Conservation (phyloP, 1,140 invertebrate species). For the Nasonia giraulti region DNA sequence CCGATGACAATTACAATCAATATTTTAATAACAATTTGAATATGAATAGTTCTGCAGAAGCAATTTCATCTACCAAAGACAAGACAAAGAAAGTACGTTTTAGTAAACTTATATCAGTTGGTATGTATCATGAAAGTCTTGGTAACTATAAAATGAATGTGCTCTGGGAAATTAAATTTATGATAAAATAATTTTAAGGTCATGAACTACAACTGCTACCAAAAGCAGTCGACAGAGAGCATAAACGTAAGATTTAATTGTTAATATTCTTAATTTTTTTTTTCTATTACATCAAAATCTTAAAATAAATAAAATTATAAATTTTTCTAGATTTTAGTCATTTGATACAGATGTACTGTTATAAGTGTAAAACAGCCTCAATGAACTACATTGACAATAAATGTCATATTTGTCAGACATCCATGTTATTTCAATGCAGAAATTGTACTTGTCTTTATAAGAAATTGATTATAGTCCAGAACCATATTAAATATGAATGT, state of each 20-base stretch:
- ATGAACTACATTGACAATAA: constrained; percentile 2
- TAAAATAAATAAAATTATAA: not conserved
- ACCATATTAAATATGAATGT: constrained; percentile 42
- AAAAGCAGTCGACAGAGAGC: not conserved
- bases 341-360: constrained; percentile 38
- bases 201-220: not conserved
- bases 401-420: constrained; percentile 8
- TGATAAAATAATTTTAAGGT: not conserved
- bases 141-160: not conserved
- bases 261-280: not conserved
- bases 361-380: constrained; percentile 10
- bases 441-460: constrained; percentile 27
- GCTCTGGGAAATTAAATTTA: not conserved
- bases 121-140: not conserved
- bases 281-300: not conserved
- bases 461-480: constrained; percentile 23
- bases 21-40: not conserved
- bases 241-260: not conserved
- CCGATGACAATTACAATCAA: not conserved
- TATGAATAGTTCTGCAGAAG: not conserved
- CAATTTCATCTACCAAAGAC: too few relatives aligned
- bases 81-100: not conserved
- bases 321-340: constrained; percentile 22
- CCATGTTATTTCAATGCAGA: constrained; percentile 36
- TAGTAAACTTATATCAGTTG: not conserved